Evolutionary conservation across 2,797 vertebrate species (phyloP).

Genomic region (Myotis pilosus): DNA sequence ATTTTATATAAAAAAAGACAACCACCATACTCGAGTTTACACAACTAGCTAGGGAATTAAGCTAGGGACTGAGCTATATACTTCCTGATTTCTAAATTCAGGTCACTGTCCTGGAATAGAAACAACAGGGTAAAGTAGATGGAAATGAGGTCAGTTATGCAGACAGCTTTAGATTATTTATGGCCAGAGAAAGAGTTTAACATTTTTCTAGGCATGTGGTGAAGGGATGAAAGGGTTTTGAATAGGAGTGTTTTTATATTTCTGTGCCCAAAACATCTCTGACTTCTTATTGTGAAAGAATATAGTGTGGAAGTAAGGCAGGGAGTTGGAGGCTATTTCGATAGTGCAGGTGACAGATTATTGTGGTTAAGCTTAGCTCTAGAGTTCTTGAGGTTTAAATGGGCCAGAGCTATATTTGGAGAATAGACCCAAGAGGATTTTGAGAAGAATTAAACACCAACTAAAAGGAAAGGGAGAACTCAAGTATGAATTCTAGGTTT

Average conservation of each 20-base stretch:
- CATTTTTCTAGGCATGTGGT: not conserved
- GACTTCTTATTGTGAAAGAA: not conserved
- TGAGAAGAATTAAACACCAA: not conserved
- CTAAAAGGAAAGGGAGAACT: not conserved
- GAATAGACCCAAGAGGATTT: not conserved
- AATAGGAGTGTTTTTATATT: not conserved
- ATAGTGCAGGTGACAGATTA: not conserved
- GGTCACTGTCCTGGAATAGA: not conserved
- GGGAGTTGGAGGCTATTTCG: not conserved
- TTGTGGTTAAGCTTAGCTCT: not conserved
- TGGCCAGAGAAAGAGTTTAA: not conserved
- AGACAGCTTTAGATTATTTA: not conserved
- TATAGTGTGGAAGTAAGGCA: not conserved
- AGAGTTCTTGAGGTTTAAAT: not conserved
- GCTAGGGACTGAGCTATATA: not conserved
- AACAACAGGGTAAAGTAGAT: not conserved
- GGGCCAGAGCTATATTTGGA: not conserved
- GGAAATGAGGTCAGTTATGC: not conserved
- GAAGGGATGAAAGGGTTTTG: not conserved
- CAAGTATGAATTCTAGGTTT: not conserved
- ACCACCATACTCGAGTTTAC: not conserved
- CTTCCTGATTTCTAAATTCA: not conserved
- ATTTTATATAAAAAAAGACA: not conserved
- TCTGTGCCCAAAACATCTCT: not conserved
- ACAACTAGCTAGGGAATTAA: not conserved